Conservation (phyloP, 2,888 invertebrate species). For the Physocephala rufipes region DNA sequence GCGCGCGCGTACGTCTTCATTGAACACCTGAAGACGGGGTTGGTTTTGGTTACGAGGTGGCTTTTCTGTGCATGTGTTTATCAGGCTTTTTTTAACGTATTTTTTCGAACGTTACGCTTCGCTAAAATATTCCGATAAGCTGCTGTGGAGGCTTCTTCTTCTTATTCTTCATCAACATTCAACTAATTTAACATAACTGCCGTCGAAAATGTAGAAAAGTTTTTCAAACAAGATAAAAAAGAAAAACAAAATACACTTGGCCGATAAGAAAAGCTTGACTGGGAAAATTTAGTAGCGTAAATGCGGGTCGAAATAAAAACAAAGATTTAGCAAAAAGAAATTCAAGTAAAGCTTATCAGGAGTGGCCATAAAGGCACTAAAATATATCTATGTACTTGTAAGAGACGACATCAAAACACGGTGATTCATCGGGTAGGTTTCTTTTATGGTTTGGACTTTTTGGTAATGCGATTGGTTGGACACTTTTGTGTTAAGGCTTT, state of each 20-base stretch:
- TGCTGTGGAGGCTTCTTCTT: not conserved
- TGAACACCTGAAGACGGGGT: constrained; percentile 28
- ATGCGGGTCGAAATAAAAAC: constrained; percentile 16
- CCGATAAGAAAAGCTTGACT: too few species aligned
- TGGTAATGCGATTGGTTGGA: too few species aligned
- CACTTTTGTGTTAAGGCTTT: too few species aligned
- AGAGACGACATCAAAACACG: too few species aligned
- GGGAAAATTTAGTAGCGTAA: constrained; percentile 7
- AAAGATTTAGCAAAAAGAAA: not conserved
- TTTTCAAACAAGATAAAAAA: too few species aligned
- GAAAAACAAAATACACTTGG: too few species aligned
- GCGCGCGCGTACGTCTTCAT: constrained; percentile 26
- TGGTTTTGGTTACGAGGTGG: not conserved
- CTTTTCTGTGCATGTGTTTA: constrained; percentile 30
- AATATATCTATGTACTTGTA: too few species aligned
- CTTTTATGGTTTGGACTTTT: too few species aligned
- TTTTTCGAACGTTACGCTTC: constrained; percentile 15
- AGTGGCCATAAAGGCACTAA: too few species aligned
- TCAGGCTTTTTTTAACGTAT: constrained; percentile 14
- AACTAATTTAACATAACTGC: not conserved
- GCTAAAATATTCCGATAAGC: constrained; percentile 18
- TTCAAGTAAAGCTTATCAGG: too few species aligned
- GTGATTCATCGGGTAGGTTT: not conserved
- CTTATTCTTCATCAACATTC: not conserved
- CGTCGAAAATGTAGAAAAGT: not conserved